Conservation (phyloP, 2,797 vertebrate genomes). For the Argentina silus region DNA sequence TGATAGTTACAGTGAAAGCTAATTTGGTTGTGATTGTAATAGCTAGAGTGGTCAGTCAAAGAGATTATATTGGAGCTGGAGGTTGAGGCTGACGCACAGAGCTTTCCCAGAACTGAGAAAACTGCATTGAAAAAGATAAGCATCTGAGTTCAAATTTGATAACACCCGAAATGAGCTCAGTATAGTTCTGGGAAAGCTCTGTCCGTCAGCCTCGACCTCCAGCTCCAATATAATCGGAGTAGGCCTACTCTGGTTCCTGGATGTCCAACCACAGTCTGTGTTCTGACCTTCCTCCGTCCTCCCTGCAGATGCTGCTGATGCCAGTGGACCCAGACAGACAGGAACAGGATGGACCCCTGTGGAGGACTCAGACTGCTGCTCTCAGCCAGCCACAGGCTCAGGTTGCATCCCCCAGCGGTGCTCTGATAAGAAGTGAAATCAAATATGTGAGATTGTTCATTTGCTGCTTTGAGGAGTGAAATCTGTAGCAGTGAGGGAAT, state of each 20-base stretch:
- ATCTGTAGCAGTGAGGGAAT: slow-evolving; percentile 19
- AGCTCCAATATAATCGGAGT: slow-evolving; percentile 38
- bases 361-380: slow-evolving; percentile 51
- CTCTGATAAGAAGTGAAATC: slow-evolving; percentile 57
- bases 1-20: too few species aligned
- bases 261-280: slow-evolving; percentile 53
- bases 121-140: too few species aligned
- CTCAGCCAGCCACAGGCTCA: slow-evolving; percentile 63
- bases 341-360: slow-evolving; percentile 54
- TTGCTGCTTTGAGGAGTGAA: slow-evolving; percentile 29
- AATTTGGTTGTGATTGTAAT: too few species aligned
- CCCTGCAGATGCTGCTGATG: slow-evolving; percentile 70
- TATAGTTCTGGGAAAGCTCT: slow-evolving; percentile 30
- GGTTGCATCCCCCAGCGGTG: slow-evolving; percentile 56
- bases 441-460: slow-evolving; percentile 50
- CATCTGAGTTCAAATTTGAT: too few species aligned
- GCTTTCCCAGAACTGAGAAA: too few species aligned
- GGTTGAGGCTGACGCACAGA: too few species aligned
- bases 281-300: slow-evolving; percentile 72
- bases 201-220: slow-evolving; percentile 63
- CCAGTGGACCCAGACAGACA: slow-evolving; percentile 52
- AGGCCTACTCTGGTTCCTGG: slow-evolving; percentile 57
- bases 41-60: too few species aligned
- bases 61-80: too few species aligned
- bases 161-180: slow-evolving; percentile 61